Conservation (phyloP, 2,113 vertebrate species). For the Cathartes aura region DNA sequence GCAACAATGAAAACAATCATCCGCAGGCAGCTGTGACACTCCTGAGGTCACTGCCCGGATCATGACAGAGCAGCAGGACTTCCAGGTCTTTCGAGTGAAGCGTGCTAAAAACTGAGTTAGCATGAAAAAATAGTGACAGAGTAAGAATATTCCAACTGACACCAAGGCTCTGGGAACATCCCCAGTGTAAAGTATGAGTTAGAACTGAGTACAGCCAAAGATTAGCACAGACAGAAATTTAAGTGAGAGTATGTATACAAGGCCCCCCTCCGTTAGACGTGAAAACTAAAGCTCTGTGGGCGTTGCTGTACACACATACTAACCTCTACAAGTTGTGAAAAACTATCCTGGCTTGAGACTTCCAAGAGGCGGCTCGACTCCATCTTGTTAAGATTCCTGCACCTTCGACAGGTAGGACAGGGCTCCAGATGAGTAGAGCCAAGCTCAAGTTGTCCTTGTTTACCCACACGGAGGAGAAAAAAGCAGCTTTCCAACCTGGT, state of each 20-base stretch:
- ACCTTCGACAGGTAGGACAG: neutral
- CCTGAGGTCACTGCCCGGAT: neutral
- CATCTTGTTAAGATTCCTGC: neutral
- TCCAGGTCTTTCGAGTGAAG: neutral
- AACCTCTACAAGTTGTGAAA: neutral
- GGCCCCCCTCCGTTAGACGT: neutral
- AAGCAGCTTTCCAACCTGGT: neutral
- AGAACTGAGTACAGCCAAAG: neutral
- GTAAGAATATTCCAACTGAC: neutral
- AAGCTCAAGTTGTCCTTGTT: neutral
- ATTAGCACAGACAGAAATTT: neutral
- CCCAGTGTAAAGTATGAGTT: neutral
- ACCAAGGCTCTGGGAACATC: neutral
- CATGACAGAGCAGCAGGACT: neutral
- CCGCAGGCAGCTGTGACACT: neutral
- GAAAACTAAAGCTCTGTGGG: neutral
- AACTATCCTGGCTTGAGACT: neutral
- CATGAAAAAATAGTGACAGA: neutral
- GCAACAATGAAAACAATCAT: neutral
- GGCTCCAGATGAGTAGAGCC: neutral
- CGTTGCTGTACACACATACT: neutral
- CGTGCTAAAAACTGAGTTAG: neutral
- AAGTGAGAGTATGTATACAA: neutral
- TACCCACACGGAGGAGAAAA: fast-evolving
- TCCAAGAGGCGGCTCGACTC: neutral